Evolutionary conservation across 2,888 invertebrate species (phyloP).

Genomic region (Macropis europaea): DNA sequence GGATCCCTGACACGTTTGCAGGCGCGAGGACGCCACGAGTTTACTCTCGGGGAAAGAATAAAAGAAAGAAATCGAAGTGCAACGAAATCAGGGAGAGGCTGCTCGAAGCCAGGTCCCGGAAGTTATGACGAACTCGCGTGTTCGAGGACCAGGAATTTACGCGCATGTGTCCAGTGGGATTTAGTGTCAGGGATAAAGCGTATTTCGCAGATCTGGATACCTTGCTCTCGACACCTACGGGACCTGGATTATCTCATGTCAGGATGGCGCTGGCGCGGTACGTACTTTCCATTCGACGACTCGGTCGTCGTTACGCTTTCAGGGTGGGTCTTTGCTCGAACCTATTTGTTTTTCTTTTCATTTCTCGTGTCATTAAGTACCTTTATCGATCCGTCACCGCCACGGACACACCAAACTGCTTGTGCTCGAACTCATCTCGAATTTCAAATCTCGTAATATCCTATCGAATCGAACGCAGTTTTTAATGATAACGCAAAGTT

Average conservation of each 20-base stretch:
- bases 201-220: constrained; percentile 81
- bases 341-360: constrained; percentile 19
- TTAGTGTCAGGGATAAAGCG: constrained; percentile 71
- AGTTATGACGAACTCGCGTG: constrained; percentile 73
- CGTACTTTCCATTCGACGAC: constrained; percentile 69
- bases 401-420: background rate
- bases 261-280: constrained; percentile 86
- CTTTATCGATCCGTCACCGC: constrained; percentile 32
- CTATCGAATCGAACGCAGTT: background rate
- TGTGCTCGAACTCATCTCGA: background rate
- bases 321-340: constrained; percentile 53
- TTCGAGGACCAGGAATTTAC: constrained; percentile 64
- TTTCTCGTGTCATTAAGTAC: constrained; percentile 1
- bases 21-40: constrained; percentile 56
- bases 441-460: background rate
- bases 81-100: constrained; percentile 34
- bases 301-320: constrained; percentile 17
- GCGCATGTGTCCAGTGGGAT: constrained; percentile 80
- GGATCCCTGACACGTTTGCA: constrained; percentile 25
- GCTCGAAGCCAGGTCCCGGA: constrained; percentile 42
- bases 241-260: constrained; percentile 84
- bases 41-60: too few species aligned
- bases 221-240: constrained; percentile 76
- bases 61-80: constrained; percentile 45
- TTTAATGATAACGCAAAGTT: background rate